Conservation (phyloP, 2,888 invertebrate species). For the Sthenelais limicola region DNA sequence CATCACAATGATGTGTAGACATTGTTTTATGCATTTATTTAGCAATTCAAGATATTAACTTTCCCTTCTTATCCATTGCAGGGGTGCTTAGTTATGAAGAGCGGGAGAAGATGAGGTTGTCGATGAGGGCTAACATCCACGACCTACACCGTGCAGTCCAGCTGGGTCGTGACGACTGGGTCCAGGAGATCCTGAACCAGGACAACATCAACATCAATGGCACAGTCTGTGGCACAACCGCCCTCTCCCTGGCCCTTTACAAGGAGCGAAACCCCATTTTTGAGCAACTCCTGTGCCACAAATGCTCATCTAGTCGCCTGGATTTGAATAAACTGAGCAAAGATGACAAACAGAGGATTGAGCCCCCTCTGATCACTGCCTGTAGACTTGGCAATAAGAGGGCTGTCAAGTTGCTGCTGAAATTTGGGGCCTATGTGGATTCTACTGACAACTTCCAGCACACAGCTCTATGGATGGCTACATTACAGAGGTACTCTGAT, state of each 20-base stretch:
- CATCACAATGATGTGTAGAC: too few species aligned
- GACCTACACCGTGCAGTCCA: constrained; percentile 40
- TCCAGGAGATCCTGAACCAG: constrained; percentile 34
- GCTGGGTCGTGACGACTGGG: constrained; percentile 23
- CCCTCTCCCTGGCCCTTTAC: constrained; percentile 69
- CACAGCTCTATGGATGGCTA: constrained; percentile 52
- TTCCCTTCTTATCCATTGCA: too few species aligned
- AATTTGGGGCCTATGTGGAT: constrained; percentile 67
- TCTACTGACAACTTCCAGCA: constrained; percentile 56
- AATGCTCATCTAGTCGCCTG: constrained; percentile 60
- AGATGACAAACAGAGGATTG: constrained; percentile 67
- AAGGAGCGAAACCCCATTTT: constrained; percentile 65
- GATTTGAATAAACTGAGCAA: constrained; percentile 68
- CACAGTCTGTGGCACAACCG: constrained; percentile 68
- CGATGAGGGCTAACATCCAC: constrained; percentile 37
- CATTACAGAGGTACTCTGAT: constrained; percentile 43
- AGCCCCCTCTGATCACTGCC: constrained; percentile 71
- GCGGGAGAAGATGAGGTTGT: constrained; percentile 25
- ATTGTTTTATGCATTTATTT: too few species aligned
- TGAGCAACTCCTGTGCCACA: constrained; percentile 64
- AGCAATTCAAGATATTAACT: too few species aligned
- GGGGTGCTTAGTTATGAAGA: constrained; percentile 12
- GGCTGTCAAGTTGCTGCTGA: constrained; percentile 65
- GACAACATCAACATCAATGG: constrained; percentile 61
- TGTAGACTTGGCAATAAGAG: constrained; percentile 69